These are phyloP conservation scores for Eulemur macaco DNA, from an alignment of 2,113 vertebrate genomes.

Conservation along the genomic window DNA sequence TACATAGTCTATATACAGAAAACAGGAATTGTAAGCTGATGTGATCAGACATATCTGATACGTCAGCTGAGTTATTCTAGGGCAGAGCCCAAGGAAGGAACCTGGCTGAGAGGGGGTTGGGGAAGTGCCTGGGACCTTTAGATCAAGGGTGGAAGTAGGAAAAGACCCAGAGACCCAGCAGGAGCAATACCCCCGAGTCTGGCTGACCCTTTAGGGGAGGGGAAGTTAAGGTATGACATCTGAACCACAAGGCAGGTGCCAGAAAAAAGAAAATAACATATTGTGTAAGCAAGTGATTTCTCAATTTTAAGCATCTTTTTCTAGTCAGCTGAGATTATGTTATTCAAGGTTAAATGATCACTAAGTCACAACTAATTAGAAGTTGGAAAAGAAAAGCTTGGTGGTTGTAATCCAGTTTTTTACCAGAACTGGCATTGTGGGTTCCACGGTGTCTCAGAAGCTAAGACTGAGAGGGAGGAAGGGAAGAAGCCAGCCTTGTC, in stretches of 20 bases:
- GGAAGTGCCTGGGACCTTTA: background rate
- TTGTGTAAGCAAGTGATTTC: background rate
- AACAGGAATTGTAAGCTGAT: background rate
- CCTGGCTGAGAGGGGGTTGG: accelerated
- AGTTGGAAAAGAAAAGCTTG: background rate
- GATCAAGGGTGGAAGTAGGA: background rate
- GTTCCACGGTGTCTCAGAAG: background rate
- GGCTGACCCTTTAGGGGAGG: background rate
- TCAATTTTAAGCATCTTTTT: background rate
- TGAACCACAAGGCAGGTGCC: background rate
- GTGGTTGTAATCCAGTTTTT: accelerated
- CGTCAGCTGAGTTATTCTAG: background rate
- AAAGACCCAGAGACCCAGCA: background rate
- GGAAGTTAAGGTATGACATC: background rate
- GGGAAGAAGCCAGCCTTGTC: background rate
- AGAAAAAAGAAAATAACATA: background rate
- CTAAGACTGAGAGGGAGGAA: background rate
- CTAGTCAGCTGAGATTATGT: background rate
- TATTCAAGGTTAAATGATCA: background rate
- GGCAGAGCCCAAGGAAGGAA: background rate
- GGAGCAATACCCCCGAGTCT: background rate
- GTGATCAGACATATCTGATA: background rate
- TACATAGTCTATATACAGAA: background rate
- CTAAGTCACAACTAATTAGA: background rate
- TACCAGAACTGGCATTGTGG: accelerated